Evolutionary conservation across 2,888 invertebrate species (phyloP).

Genomic region (Mylabris sibirica): DNA sequence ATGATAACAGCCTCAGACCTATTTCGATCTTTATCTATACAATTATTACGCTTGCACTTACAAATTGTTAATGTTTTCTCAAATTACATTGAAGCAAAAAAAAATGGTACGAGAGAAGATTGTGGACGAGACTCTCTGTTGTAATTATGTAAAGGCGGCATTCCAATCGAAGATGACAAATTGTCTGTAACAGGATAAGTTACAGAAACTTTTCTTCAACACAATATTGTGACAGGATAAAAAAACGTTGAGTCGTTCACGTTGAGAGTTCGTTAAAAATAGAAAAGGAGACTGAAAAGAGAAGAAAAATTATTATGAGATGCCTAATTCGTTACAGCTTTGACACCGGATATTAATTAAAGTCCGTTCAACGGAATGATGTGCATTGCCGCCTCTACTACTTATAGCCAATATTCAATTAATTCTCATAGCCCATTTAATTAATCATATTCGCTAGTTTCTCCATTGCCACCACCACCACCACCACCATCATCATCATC

Average conservation of each 20-base stretch:
- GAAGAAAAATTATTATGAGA: slow-evolving; percentile 11
- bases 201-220: too few relatives aligned
- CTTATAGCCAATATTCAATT: slow-evolving; percentile 43
- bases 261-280: too few relatives aligned
- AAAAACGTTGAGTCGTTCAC: too few relatives aligned
- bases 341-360: slow-evolving; percentile 46
- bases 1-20: neutral
- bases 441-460: slow-evolving; percentile 44
- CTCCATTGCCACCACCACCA: slow-evolving; percentile 7
- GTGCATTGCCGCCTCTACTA: slow-evolving; percentile 8
- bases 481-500: too few relatives aligned
- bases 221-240: neutral
- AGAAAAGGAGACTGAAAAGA: neutral
- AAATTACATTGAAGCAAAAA: neutral
- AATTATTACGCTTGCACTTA: neutral
- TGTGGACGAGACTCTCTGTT: neutral
- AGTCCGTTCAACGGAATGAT: slow-evolving; percentile 35
- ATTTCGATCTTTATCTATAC: slow-evolving; percentile 4
- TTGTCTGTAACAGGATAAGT: neutral
- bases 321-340: slow-evolving; percentile 13
- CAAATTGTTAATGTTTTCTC: neutral
- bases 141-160: neutral
- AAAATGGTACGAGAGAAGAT: too few relatives aligned
- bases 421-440: slow-evolving; percentile 47
- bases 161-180: neutral